Base-by-base conservation (phyloP, 2,888 invertebrate genomes). In the Ectropis crepuscularia region DNA sequence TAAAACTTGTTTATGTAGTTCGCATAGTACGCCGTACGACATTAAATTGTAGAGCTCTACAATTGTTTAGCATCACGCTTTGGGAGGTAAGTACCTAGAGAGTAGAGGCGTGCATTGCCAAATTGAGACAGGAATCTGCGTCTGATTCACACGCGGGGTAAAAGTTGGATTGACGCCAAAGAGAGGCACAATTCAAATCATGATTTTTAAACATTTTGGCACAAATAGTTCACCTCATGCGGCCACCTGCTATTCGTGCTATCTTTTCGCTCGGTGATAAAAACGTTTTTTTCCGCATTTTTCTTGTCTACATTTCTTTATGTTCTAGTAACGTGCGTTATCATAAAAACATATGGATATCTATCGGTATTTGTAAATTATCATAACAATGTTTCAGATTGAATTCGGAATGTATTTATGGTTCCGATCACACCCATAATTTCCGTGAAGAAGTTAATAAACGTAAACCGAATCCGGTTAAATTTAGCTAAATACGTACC, bases 131-230 rank as follows among this genome's bases (percentile, higher is more conserved):
- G 81, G 80, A 81, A 83, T 85, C 77, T 85, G 81, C 81, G 84
- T 76, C 85, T 86, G 85, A 89, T 82, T 86, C 85, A 85, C 79
- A 76, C 69, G 65, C 55, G 57, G 67, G 61, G 75, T 73, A 78
- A 82, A 80, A 82, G 79, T 89, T 92, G 92, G 92, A 88, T 71
- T 71, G 75, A 65, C 75, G 92, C 92, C 92, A 90, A 86, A 79
- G 78, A 75, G 76, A 79, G 77, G 77, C 78, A 86, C 78, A 83
- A 70, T 82, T 83, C 83, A 81, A 77, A 81, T 75, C 74, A 73
- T 79, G 80, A 83, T 81, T 81, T 81, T 77, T 78, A 76, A 79
- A 86, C 82, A 84, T 83, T 83, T 91, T 90, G 91, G 90, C 89
- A 87, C 88, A 85, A 85, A 83, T 86, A 83, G 83, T 85, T 79